Evolutionary conservation across 2,888 invertebrate species (phyloP).

Genomic region (Argyra leucocephala): DNA sequence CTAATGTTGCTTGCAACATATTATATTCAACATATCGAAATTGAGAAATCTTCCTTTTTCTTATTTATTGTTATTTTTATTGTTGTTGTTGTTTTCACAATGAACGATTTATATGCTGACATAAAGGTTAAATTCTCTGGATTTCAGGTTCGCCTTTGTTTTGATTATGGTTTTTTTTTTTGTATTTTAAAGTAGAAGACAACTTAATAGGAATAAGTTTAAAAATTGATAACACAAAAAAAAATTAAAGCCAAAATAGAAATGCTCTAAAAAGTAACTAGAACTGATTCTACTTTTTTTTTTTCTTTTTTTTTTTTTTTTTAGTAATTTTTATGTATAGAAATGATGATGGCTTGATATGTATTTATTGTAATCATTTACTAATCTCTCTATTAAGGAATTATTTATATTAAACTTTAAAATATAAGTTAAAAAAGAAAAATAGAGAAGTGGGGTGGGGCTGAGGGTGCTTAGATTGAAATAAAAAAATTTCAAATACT

Average conservation of each 20-base stretch:
- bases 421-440: no score
- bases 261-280: no score
- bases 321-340: no score
- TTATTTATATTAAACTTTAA: no score
- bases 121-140: background rate
- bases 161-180: background rate
- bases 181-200: background rate
- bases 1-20: background rate
- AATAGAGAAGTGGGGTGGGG: no score
- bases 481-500: no score
- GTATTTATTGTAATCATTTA: no score
- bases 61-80: background rate
- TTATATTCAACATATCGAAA: background rate
- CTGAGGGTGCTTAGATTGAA: no score
- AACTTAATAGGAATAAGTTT: background rate
- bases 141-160: background rate
- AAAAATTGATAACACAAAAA: background rate
- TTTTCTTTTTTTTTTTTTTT: no score
- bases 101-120: background rate
- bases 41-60: background rate
- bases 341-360: no score
- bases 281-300: no score
- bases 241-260: background rate
- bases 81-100: background rate
- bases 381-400: no score